Percentiles rank a stretch among this genome's conserved stretches.
These are phyloP conservation scores for Cercopithecus neglectus DNA, from an alignment of 2,797 vertebrate species.

Conservation along the genomic window DNA sequence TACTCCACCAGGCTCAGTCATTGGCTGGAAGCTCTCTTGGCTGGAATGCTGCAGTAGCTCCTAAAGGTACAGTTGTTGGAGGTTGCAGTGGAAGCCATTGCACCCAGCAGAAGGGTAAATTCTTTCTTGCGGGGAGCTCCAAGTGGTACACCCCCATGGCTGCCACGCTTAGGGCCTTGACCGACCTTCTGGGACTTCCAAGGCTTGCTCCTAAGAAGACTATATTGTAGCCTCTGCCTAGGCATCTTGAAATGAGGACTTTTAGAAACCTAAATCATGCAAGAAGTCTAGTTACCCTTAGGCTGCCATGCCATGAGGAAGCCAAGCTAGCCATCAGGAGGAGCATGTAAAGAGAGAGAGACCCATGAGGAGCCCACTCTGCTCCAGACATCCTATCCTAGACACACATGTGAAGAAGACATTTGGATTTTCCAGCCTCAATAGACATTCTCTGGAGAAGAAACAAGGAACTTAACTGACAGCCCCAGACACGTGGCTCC, in stretches of 20 bases:
- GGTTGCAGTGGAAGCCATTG: too few species aligned
- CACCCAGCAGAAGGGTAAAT: background rate
- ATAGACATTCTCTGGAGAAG: background rate
- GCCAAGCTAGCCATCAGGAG: background rate
- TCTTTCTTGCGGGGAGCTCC: background rate
- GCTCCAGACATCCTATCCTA: background rate
- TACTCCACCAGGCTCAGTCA: accelerated
- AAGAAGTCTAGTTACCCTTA: background rate
- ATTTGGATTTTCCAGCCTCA: background rate
- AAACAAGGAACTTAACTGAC: background rate
- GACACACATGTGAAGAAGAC: accelerated
- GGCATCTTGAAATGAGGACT: background rate
- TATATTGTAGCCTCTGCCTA: background rate
- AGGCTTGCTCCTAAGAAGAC: background rate
- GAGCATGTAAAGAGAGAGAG: accelerated
- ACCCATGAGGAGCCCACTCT: accelerated
- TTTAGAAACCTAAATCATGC: background rate
- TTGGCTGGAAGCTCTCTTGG: background rate
- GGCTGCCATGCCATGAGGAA: background rate
- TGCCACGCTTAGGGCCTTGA: background rate
- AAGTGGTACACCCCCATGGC: background rate
- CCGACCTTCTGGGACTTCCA: background rate
- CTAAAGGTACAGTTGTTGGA: background rate
- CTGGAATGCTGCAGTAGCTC: background rate
- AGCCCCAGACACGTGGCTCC: background rate